Conservation (phyloP, 2,113 vertebrate genomes). For the Oncorhynchus gorbuscha region DNA sequence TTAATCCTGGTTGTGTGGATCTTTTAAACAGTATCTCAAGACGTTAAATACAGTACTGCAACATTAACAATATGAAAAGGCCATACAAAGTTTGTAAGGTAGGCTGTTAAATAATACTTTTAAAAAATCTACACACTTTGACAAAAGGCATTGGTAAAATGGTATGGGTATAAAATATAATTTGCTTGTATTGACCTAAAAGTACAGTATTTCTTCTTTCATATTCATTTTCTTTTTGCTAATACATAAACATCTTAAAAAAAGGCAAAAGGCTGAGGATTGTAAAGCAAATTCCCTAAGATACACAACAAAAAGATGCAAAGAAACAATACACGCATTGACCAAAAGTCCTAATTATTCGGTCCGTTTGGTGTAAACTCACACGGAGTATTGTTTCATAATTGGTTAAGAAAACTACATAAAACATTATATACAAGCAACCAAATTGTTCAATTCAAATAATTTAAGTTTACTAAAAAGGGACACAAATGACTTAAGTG, state of each 20-base stretch:
- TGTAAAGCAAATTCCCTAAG: conserved; percentile 1
- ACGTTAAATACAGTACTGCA: background rate
- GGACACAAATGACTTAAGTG: background rate
- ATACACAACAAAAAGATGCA: background rate
- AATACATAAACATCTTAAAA: conserved; percentile 20
- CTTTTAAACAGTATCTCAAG: background rate
- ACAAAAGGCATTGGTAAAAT: background rate
- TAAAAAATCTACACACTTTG: background rate
- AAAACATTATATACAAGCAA: background rate
- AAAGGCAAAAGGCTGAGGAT: conserved; percentile 11
- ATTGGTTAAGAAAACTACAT: no score
- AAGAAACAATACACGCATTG: conserved; percentile 14
- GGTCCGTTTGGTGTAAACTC: background rate
- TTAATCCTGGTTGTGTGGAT: conserved; percentile 6
- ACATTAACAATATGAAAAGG: background rate
- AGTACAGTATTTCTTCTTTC: background rate
- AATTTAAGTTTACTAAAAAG: background rate
- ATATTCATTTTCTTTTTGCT: background rate
- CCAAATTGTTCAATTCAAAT: background rate
- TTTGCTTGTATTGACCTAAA: conserved; percentile 1
- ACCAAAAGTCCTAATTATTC: background rate
- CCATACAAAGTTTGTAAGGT: background rate
- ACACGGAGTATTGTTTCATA: background rate
- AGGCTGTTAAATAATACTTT: background rate
- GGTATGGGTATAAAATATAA: conserved; percentile 3